Evolutionary conservation across 2,113 vertebrate genomes (phyloP).

Genomic region (Centropus unirufus): DNA sequence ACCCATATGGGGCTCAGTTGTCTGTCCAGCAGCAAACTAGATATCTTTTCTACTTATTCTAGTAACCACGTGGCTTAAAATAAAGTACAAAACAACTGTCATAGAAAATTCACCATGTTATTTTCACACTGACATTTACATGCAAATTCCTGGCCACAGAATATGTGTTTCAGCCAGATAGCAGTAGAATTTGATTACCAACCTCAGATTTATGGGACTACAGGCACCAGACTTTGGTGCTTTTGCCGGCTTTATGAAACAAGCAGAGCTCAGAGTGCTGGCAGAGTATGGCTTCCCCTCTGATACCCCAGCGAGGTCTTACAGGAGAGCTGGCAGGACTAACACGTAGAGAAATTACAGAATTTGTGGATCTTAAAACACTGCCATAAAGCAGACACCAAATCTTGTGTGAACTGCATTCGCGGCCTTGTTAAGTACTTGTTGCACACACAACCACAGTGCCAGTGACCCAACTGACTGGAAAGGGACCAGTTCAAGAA

Average conservation of each 20-base stretch:
- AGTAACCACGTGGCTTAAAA: neutral
- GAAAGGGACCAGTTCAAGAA: neutral
- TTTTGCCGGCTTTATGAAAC: accelerated
- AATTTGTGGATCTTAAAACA: neutral
- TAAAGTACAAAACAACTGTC: neutral
- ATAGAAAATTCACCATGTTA: neutral
- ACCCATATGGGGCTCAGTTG: neutral
- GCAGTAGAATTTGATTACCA: neutral
- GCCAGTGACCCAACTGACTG: neutral
- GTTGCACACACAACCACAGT: accelerated
- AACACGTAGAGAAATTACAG: neutral
- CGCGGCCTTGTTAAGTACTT: neutral
- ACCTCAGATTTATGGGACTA: neutral
- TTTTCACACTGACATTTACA: neutral
- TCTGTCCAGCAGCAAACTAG: neutral
- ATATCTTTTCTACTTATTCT: neutral
- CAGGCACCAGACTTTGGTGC: neutral
- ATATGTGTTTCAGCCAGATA: neutral
- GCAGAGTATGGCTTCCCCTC: neutral
- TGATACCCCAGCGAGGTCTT: neutral
- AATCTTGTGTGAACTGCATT: neutral
- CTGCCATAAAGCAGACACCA: neutral
- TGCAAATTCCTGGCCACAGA: neutral
- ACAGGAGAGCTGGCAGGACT: neutral
- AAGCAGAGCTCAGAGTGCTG: neutral